These are phyloP conservation scores for Callipepla californica DNA, from an alignment of 2,113 vertebrate genomes.

Conservation along the genomic window DNA sequence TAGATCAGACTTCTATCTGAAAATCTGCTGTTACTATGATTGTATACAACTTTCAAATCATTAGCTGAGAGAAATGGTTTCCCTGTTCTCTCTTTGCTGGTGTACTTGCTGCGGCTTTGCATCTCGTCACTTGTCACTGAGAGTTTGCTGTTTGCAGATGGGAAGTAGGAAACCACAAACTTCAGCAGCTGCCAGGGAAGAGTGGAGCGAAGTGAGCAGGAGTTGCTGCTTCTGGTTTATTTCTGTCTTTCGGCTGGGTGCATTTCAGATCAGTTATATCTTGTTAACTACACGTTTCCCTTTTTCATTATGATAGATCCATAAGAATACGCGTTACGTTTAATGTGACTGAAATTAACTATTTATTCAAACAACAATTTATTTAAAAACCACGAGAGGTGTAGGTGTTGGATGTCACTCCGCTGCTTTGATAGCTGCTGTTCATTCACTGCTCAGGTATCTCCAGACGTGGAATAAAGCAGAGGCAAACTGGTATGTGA, in stretches of 20 bases:
- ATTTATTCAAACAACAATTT: not conserved
- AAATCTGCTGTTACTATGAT: constrained; percentile 9
- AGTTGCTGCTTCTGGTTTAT: not conserved
- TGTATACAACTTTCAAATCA: constrained; percentile 29
- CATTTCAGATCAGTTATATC: not conserved
- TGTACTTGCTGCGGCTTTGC: not conserved
- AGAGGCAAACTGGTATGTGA: not conserved
- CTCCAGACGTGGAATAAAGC: not conserved
- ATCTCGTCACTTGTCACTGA: not conserved
- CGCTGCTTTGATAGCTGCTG: not conserved
- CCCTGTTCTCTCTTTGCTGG: not conserved
- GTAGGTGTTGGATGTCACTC: not conserved
- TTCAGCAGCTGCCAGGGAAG: not conserved
- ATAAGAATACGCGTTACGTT: not conserved
- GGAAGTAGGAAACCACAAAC: not conserved
- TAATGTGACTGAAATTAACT: not conserved
- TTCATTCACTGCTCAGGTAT: not conserved
- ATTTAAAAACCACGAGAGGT: not conserved
- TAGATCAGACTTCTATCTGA: constrained; percentile 15
- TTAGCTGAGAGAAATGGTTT: not conserved
- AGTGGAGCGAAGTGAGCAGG: not conserved
- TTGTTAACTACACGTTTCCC: not conserved
- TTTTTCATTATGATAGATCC: not conserved
- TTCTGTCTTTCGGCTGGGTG: not conserved
- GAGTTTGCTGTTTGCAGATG: not conserved